Evolutionary conservation across 2,797 vertebrate species (phyloP).

Genomic region (Labroides dimidiatus): DNA sequence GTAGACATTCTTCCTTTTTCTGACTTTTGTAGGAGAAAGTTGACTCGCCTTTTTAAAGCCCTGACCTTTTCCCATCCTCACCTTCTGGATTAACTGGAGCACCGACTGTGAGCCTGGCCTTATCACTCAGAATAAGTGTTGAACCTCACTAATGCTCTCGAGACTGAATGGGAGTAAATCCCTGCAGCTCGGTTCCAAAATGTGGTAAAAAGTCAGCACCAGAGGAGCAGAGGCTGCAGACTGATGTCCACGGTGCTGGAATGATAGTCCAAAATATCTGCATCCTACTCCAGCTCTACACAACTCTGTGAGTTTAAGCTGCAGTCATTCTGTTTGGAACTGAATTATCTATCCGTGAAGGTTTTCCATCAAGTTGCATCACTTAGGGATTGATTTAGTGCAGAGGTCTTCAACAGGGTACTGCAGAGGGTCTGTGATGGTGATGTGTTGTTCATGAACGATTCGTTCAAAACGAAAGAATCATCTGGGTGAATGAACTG

Average conservation of each 20-base stretch:
- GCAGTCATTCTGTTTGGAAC: no score
- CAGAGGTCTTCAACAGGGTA: no score
- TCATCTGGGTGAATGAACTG: no score
- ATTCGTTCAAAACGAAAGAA: no score
- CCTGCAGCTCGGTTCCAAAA: neutral
- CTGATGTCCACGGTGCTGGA: neutral
- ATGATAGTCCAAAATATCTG: neutral
- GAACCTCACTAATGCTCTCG: neutral
- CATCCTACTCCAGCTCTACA: neutral
- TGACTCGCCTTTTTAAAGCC: neutral
- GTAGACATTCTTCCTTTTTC: neutral
- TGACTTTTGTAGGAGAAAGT: neutral
- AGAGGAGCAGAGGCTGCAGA: neutral
- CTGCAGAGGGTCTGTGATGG: no score
- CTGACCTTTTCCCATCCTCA: neutral
- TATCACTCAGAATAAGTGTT: constrained; percentile 1
- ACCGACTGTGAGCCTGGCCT: neutral
- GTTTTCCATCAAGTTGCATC: no score
- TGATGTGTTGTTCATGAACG: no score
- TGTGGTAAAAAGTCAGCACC: neutral
- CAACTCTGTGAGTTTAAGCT: no score
- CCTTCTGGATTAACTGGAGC: neutral
- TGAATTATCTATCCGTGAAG: no score
- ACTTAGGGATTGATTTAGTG: no score
- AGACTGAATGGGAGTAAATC: neutral